phyloP scores from a whole-genome alignment of 2,113 vertebrate species.

The Ciconia boyciana region DNA sequence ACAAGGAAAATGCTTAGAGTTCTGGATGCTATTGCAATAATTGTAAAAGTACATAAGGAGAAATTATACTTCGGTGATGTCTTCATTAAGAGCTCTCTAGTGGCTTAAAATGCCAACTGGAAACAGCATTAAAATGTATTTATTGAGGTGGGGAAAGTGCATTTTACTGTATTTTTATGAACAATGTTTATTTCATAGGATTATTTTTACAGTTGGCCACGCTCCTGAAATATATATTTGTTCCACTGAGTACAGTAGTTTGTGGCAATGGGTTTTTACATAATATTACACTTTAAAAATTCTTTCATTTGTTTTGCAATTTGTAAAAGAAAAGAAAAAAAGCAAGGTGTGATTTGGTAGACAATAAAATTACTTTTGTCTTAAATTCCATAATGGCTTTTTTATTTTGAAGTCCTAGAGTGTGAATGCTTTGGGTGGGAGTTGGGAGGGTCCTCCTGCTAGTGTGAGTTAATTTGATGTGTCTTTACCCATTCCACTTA shows the following conservation, averaged over 20 bases:
- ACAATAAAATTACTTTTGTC: slow-evolving; percentile 58
- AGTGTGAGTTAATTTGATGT: background rate
- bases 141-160: slow-evolving; percentile 78
- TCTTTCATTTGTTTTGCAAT: background rate
- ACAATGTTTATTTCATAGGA: slow-evolving; percentile 64
- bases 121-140: slow-evolving; percentile 73
- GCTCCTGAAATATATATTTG: slow-evolving; percentile 20
- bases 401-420: background rate
- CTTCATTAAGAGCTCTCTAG: slow-evolving; percentile 52
- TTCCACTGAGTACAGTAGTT: slow-evolving; percentile 19
- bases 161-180: slow-evolving; percentile 82
- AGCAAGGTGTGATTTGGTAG: background rate
- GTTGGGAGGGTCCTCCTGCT: background rate
- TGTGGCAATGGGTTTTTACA: slow-evolving; percentile 13
- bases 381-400: background rate
- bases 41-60: slow-evolving; percentile 14
- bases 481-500: background rate
- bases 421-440: background rate
- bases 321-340: background rate
- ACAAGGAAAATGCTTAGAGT: background rate
- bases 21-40: slow-evolving; percentile 51
- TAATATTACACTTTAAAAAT: background rate
- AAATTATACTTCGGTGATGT: slow-evolving; percentile 16
- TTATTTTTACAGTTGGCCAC: slow-evolving; percentile 42
- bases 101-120: slow-evolving; percentile 58